These are phyloP conservation scores for Melolontha melolontha DNA, from an alignment of 2,888 invertebrate genomes.

Conservation along the genomic window DNA sequence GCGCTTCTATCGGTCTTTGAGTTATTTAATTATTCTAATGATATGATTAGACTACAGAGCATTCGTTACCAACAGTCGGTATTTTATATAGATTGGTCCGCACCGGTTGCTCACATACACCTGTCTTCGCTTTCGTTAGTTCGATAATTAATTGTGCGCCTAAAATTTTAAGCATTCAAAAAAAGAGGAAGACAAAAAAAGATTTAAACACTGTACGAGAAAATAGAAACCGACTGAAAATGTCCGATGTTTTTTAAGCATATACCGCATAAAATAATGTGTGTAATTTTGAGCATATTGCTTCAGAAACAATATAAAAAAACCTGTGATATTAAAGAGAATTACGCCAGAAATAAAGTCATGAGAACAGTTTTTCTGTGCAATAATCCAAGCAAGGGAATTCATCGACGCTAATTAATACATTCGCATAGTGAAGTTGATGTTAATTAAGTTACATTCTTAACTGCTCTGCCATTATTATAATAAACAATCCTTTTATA, in stretches of 20 bases:
- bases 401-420: neutral
- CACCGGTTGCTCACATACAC: conserved; percentile 52
- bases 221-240: neutral
- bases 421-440: neutral
- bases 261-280: conserved; percentile 12
- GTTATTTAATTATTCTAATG: conserved; percentile 47
- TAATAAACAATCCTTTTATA: too few relatives aligned
- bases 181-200: neutral
- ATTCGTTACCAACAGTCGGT: conserved; percentile 46
- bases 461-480: conserved; percentile 3
- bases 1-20: conserved; percentile 45
- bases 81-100: conserved; percentile 53
- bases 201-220: conserved; percentile 5
- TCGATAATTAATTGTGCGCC: conserved; percentile 39
- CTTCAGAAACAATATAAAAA: neutral
- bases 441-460: conserved; percentile 4
- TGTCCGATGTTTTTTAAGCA: neutral
- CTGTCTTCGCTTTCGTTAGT: conserved; percentile 49
- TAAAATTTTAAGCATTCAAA: conserved; percentile 25
- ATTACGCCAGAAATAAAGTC: neutral
- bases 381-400: neutral
- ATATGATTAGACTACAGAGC: conserved; percentile 46
- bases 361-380: conserved; percentile 2
- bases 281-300: conserved; percentile 17
- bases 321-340: neutral